Evolutionary conservation across 2,113 vertebrate genomes (phyloP).

Genomic region (Ornithorhynchus anatinus): DNA sequence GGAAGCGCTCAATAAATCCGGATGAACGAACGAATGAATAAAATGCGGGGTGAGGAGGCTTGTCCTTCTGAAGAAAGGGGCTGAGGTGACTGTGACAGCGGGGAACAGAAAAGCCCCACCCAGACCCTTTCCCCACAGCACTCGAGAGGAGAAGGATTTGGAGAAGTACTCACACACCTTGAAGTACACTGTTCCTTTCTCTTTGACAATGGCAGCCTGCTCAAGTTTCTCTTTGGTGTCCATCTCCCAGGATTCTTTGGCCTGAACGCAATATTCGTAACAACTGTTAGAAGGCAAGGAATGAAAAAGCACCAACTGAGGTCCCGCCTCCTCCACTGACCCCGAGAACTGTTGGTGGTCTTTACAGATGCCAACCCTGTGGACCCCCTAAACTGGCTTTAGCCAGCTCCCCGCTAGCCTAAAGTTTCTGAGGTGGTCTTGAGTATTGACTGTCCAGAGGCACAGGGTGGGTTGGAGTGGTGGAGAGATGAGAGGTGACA

Average conservation of each 20-base stretch:
- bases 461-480: too few relatives aligned
- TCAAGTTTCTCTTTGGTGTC: conserved; percentile 91
- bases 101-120: neutral
- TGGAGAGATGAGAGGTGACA: too few relatives aligned
- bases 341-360: neutral
- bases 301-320: neutral
- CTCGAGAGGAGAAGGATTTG: neutral
- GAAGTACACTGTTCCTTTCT: conserved; percentile 94
- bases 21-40: too few relatives aligned
- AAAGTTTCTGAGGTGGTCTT: neutral
- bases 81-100: neutral
- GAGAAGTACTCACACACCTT: conserved; percentile 76
- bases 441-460: neutral
- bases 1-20: too few relatives aligned
- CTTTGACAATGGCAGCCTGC: conserved; percentile 81
- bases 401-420: neutral
- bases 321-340: neutral
- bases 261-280: conserved; percentile 70
- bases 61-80: neutral
- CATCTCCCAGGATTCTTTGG: conserved; percentile 98
- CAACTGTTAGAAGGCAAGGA: neutral
- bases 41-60: too few relatives aligned
- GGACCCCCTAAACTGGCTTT: neutral
- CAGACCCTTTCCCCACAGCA: neutral
- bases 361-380: neutral